Percentiles rank a stretch among this genome's conserved stretches.
Evolutionary conservation across 2,797 vertebrate genomes (phyloP).

Genomic region (Myotis findleyi): DNA sequence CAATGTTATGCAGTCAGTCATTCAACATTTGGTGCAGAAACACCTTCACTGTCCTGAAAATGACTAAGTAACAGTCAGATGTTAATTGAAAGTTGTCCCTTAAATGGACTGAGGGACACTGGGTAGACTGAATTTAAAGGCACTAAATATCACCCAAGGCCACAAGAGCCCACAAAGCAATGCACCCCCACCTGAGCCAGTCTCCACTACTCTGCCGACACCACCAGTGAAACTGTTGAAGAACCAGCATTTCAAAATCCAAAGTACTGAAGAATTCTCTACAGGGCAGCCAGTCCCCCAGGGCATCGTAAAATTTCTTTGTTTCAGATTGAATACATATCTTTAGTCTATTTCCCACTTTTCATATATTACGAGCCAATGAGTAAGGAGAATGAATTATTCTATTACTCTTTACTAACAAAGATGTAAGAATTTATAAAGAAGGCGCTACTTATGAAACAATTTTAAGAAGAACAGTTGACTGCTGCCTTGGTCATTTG

Average conservation of each 20-base stretch:
- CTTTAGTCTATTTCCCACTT: background rate
- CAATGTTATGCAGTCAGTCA: background rate
- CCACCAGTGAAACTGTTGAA: background rate
- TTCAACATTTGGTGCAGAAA: background rate
- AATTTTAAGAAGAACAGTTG: background rate
- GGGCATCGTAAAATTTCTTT: background rate
- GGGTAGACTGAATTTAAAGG: background rate
- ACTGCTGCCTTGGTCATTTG: background rate
- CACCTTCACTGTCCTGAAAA: background rate
- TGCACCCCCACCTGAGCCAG: no score
- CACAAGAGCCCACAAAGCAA: background rate
- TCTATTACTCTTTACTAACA: background rate
- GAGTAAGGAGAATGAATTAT: background rate
- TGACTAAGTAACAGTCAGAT: background rate
- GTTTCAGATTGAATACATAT: background rate
- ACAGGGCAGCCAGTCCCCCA: background rate
- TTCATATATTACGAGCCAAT: background rate
- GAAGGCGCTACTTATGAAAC: background rate
- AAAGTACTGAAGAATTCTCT: fast-evolving
- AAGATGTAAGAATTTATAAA: background rate
- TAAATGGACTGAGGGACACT: background rate
- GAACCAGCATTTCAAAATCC: background rate
- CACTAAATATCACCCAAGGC: background rate
- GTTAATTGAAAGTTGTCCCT: background rate
- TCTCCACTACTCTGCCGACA: background rate